Percentiles rank a stretch among this genome's conserved stretches.
phyloP scores from a whole-genome alignment of 2,113 vertebrate species.

The Myrmecobius fasciatus region DNA sequence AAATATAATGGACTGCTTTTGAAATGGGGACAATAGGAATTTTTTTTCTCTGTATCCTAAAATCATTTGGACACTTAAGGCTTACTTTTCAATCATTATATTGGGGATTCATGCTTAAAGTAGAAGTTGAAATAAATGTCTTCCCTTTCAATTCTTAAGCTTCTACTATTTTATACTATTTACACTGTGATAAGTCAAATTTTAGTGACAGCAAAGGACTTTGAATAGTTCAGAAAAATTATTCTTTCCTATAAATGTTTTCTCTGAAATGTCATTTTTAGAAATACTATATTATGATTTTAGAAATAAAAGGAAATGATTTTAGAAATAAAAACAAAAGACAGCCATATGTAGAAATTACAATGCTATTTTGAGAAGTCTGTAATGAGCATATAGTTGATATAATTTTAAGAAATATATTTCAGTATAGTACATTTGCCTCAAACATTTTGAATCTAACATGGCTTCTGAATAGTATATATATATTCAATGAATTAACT shows the following conservation, averaged over 20 bases:
- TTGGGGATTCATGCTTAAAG: neutral
- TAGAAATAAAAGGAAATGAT: neutral
- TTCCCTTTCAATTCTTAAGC: neutral
- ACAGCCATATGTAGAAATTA: conserved; percentile 20
- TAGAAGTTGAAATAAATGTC: neutral
- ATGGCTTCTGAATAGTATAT: neutral
- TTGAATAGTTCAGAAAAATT: conserved; percentile 28
- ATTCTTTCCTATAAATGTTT: conserved; percentile 31
- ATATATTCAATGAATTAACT: conserved; percentile 5
- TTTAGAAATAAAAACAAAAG: neutral
- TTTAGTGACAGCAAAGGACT: conserved; percentile 1
- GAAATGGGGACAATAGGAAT: neutral
- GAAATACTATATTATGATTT: conserved; percentile 15
- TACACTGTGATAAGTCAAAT: neutral
- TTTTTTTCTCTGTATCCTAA: neutral
- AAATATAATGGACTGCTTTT: neutral
- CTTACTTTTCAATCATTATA: neutral
- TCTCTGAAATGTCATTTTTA: conserved; percentile 34
- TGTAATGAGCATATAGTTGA: neutral
- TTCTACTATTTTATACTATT: neutral
- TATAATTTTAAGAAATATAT: neutral
- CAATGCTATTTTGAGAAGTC: neutral
- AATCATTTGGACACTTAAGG: too few species aligned
- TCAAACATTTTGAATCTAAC: conserved; percentile 26
- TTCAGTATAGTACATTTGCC: neutral